Conservation (phyloP, 2,888 invertebrate genomes). For the Eulithis testata region DNA sequence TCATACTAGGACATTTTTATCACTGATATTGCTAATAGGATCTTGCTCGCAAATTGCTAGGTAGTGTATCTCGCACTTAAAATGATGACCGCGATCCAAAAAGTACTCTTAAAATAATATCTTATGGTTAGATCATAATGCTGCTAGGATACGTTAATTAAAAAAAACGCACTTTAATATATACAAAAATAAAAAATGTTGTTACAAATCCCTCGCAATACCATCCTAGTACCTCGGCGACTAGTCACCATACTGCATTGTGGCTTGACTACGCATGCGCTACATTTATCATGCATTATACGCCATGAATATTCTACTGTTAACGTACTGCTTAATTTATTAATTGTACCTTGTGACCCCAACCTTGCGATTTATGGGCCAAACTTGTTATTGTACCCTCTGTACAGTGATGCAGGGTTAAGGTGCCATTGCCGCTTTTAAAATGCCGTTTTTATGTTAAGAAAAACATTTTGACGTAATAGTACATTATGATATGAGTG, state of each 20-base stretch:
- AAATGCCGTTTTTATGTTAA: too few species aligned
- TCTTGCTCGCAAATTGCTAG: too few species aligned
- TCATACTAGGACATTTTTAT: too few species aligned
- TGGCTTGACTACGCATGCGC: conserved; percentile 65
- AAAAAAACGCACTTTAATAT: too few species aligned
- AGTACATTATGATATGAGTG: too few species aligned
- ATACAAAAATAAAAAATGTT: neutral
- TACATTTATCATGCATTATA: conserved; percentile 76
- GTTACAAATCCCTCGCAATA: neutral
- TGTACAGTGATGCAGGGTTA: conserved; percentile 29
- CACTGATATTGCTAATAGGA: too few species aligned
- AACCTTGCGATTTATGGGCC: conserved; percentile 63
- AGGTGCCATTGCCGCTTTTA: conserved; percentile 3
- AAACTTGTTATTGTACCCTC: conserved; percentile 55
- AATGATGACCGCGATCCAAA: too few species aligned
- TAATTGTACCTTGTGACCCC: conserved; percentile 70
- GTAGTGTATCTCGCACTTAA: too few species aligned
- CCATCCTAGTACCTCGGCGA: conserved; percentile 9
- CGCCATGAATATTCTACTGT: conserved; percentile 78
- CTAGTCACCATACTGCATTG: conserved; percentile 43
- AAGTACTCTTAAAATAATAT: too few species aligned
- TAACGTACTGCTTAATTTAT: conserved; percentile 71
- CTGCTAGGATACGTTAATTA: too few species aligned
- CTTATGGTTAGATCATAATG: too few species aligned
- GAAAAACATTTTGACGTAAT: too few species aligned